Evolutionary conservation across 1,140 invertebrate species (phyloP).

Genomic region (Drosophila arizonae): DNA sequence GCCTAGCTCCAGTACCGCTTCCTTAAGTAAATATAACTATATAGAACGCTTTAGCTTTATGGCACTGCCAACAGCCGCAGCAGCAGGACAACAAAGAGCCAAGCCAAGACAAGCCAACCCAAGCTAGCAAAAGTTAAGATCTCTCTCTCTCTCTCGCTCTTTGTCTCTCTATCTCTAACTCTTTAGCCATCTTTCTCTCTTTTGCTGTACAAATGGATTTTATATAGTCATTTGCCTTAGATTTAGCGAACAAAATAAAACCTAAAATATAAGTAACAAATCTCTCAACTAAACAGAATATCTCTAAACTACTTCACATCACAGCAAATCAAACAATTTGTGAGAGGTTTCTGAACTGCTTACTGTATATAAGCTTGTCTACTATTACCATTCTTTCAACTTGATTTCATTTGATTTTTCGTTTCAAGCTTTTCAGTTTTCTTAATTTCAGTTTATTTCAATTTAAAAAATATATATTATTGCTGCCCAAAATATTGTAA

Average conservation of each 20-base stretch:
- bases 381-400: constrained; percentile 12
- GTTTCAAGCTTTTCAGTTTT: background rate
- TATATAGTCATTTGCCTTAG: constrained; percentile 49
- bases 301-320: constrained; percentile 72
- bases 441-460: background rate
- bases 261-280: constrained; percentile 8
- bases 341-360: constrained; percentile 78
- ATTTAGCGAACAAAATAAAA: constrained; percentile 1
- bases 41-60: constrained; percentile 39
- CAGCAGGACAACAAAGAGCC: constrained; percentile 65
- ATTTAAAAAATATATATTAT: background rate
- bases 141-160: constrained; percentile 1
- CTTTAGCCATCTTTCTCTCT: too few relatives aligned
- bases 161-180: too few relatives aligned
- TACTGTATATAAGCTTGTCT: constrained; percentile 55
- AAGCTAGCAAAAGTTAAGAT: constrained; percentile 37
- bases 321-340: constrained; percentile 68
- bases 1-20: constrained; percentile 18
- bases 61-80: constrained; percentile 50
- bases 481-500: constrained; percentile 29
- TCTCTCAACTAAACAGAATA: constrained; percentile 55
- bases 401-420: constrained; percentile 8
- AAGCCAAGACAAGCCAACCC: constrained; percentile 24
- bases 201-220: constrained; percentile 52
- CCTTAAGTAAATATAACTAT: constrained; percentile 15